These are phyloP conservation scores for Conus ventricosus DNA, from an alignment of 1,140 invertebrate species.

Conservation along the genomic window DNA sequence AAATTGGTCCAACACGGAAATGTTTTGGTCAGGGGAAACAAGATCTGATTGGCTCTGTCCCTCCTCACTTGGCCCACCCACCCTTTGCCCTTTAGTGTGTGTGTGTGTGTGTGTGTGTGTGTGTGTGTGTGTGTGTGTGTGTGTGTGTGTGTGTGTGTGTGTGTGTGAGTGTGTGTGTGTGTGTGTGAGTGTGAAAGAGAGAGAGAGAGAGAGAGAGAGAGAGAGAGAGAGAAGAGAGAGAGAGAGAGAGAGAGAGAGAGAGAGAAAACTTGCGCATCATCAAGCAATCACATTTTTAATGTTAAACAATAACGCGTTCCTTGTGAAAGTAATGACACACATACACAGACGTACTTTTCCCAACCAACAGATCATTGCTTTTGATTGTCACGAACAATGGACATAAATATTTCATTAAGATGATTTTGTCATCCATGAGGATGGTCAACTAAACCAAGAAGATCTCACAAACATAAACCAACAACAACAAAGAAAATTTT, in stretches of 20 bases:
- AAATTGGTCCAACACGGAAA: too few relatives aligned
- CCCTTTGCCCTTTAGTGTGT: not conserved
- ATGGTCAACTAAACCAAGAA: too few relatives aligned
- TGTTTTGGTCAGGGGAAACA: too few relatives aligned
- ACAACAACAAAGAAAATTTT: not conserved
- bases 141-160: constrained; percentile 15
- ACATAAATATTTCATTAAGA: not conserved
- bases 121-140: constrained; percentile 20
- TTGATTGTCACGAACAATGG: too few relatives aligned
- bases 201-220: not conserved
- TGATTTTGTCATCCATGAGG: not conserved
- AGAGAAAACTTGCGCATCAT: not conserved
- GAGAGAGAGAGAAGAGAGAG: not conserved
- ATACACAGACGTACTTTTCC: not conserved
- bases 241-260: not conserved
- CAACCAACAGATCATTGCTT: too few relatives aligned
- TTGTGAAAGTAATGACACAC: not conserved
- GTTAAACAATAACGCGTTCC: not conserved
- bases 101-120: constrained; percentile 8
- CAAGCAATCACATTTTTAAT: not conserved
- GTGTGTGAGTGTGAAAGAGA: too few relatives aligned
- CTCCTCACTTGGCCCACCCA: too few relatives aligned
- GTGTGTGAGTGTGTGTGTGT: constrained; percentile 12
- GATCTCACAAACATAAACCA: too few relatives aligned
- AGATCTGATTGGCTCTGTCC: too few relatives aligned